A percentile compares a stretch with the other conserved stretches of the same genome.
These are phyloP conservation scores for Columbina picui DNA, from an alignment of 2,113 vertebrate genomes.

Conservation along the genomic window DNA sequence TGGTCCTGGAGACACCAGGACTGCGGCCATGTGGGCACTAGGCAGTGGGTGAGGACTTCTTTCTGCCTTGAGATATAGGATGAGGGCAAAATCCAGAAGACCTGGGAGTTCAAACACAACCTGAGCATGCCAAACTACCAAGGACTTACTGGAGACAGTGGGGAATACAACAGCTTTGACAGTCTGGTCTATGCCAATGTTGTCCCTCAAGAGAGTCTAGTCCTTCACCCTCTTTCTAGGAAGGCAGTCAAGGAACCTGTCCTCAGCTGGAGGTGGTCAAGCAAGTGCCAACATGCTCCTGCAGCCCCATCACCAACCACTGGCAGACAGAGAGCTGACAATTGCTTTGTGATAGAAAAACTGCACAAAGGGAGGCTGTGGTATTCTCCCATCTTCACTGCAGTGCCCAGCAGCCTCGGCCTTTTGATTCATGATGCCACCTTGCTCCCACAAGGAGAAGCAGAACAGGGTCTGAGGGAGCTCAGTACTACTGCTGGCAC, in stretches of 20 bases:
- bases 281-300: neutral
- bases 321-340: neutral
- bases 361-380: neutral
- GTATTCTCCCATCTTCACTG: accelerated
- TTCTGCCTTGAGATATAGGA: neutral
- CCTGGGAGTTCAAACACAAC: neutral
- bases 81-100: neutral
- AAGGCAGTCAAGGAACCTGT: neutral
- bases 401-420: accelerated
- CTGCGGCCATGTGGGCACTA: accelerated
- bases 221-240: neutral
- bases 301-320: neutral
- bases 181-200: neutral
- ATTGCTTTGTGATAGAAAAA: neutral
- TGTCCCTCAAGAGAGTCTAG: neutral
- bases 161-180: neutral
- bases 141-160: neutral
- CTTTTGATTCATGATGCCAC: neutral
- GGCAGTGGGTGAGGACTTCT: neutral
- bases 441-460: accelerated
- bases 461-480: neutral
- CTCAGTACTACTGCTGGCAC: neutral
- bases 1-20: neutral
- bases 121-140: neutral
- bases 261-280: neutral